phyloP scores from a whole-genome alignment of 2,797 vertebrate species.

The Sarcoramphus papa region DNA sequence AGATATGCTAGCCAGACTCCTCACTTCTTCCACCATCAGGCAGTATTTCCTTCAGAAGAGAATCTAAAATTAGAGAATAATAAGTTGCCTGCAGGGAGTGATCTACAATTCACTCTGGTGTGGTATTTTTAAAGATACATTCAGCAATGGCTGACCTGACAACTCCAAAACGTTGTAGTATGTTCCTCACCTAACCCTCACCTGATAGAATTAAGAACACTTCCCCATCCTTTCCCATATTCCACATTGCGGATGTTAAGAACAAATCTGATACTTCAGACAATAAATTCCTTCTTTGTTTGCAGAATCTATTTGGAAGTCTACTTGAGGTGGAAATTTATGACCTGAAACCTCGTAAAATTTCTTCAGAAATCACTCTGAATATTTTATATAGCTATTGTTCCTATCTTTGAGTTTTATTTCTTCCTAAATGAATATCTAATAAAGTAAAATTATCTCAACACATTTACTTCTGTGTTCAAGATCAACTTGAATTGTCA shows the following conservation, averaged over 20 bases:
- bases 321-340: slow-evolving; percentile 18
- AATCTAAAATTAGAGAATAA: background rate
- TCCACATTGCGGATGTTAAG: background rate
- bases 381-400: background rate
- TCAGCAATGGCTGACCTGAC: background rate
- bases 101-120: background rate
- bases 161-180: background rate
- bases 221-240: background rate
- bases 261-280: background rate
- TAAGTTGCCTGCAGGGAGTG: background rate
- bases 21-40: background rate
- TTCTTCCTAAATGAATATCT: background rate
- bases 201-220: background rate
- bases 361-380: slow-evolving; percentile 1
- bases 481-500: background rate
- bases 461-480: background rate
- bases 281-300: background rate
- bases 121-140: background rate
- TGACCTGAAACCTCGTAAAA: slow-evolving; percentile 10
- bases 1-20: background rate
- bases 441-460: background rate
- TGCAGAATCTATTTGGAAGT: background rate
- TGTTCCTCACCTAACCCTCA: background rate
- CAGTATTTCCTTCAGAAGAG: background rate
- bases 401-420: background rate